Percentiles rank a stretch among this genome's conserved stretches.
phyloP scores from a whole-genome alignment of 2,888 invertebrate species.

The Nemapogon koenigi region DNA sequence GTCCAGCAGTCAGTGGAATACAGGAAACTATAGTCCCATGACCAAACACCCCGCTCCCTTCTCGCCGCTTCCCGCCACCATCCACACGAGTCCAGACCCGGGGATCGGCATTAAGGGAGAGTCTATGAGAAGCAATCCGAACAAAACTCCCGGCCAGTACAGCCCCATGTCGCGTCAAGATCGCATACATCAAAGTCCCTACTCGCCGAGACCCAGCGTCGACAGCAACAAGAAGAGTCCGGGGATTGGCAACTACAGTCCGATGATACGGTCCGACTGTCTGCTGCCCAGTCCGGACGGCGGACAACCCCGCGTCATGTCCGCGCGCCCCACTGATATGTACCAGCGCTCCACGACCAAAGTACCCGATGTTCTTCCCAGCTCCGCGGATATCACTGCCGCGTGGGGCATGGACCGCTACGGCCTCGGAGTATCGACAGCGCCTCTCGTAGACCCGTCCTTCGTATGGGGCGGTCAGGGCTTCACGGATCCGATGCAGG shows the following conservation, averaged over 20 bases:
- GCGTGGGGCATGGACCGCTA: slow-evolving; percentile 33
- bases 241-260: slow-evolving; percentile 47
- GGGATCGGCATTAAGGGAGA: slow-evolving; percentile 42
- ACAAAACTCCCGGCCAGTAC: slow-evolving; percentile 48
- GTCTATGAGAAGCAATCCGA: slow-evolving; percentile 31
- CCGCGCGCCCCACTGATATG: slow-evolving; percentile 29
- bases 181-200: slow-evolving; percentile 44
- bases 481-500: slow-evolving; percentile 17
- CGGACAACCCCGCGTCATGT: slow-evolving; percentile 24
- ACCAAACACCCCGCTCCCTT: slow-evolving; percentile 53
- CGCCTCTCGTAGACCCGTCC: too few species aligned
- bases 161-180: slow-evolving; percentile 56
- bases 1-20: slow-evolving; percentile 41
- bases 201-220: slow-evolving; percentile 49
- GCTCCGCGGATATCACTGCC: slow-evolving; percentile 30
- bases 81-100: slow-evolving; percentile 51
- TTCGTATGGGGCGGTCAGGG: background rate
- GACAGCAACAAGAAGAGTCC: slow-evolving; percentile 50
- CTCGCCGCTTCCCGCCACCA: slow-evolving; percentile 50
- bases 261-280: slow-evolving; percentile 48
- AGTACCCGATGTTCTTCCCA: slow-evolving; percentile 32
- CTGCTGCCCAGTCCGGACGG: slow-evolving; percentile 47
- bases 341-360: slow-evolving; percentile 35
- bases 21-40: slow-evolving; percentile 54
- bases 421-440: background rate